phyloP scores from a whole-genome alignment of 2,888 invertebrate genomes.

The Dynastes tityus region DNA sequence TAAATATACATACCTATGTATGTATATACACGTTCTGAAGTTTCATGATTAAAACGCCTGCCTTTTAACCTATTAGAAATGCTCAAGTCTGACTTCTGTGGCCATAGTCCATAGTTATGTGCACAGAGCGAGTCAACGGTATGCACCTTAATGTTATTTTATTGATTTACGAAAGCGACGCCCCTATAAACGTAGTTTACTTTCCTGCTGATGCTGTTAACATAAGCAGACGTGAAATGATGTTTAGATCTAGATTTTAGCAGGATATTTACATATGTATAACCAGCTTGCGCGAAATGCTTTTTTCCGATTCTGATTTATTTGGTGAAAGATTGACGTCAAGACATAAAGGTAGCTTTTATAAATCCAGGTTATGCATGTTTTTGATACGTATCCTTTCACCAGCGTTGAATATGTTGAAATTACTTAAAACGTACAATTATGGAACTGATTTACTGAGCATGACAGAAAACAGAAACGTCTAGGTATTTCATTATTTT shows the following conservation, averaged over 20 bases:
- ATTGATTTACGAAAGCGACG: background rate
- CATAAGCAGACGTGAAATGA: conserved; percentile 3
- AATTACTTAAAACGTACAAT: too few species aligned
- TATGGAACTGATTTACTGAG: too few species aligned
- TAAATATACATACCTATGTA: too few species aligned
- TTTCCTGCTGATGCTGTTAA: conserved; percentile 5
- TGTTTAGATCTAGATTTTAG: conserved; percentile 10
- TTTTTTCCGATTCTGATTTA: conserved; percentile 1
- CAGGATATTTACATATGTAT: conserved; percentile 12
- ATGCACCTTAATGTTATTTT: conserved; percentile 1
- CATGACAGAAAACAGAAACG: too few species aligned
- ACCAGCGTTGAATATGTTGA: background rate
- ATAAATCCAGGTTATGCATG: background rate
- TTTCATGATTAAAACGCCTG: too few species aligned
- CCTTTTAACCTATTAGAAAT: background rate
- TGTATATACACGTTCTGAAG: too few species aligned
- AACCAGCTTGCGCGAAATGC: background rate
- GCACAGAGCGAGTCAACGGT: background rate
- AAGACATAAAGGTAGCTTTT: background rate
- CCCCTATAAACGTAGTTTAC: conserved; percentile 1
- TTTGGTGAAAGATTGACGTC: conserved; percentile 4
- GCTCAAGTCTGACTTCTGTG: background rate
- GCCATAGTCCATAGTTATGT: background rate
- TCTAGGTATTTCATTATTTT: too few species aligned
- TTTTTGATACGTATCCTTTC: background rate